Conservation (phyloP, 2,113 vertebrate genomes). For the Epinephelus lanceolatus region DNA sequence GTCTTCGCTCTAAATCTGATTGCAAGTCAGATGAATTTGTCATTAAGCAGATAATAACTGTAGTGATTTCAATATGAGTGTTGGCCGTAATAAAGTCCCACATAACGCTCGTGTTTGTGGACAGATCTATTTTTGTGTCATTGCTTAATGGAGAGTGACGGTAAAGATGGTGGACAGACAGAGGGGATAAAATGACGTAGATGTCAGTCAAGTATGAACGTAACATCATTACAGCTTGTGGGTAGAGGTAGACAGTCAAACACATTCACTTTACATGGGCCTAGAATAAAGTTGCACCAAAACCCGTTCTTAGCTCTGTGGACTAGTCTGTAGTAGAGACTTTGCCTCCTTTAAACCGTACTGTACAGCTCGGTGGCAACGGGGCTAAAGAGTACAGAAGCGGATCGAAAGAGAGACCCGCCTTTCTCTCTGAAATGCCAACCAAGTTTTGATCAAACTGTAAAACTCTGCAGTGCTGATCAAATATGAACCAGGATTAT, state of each 20-base stretch:
- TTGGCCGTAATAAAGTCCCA: constrained; percentile 43
- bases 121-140: constrained; percentile 47
- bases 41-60: constrained; percentile 76
- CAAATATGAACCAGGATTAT: no score
- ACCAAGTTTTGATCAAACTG: no score
- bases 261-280: neutral
- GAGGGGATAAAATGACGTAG: neutral
- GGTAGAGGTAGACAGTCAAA: neutral
- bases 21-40: constrained; percentile 76
- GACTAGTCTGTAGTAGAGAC: no score
- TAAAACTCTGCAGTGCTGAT: no score
- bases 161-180: no score
- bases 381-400: no score
- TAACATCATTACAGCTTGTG: neutral
- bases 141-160: constrained; percentile 8
- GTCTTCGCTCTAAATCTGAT: constrained; percentile 78
- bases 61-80: constrained; percentile 37
- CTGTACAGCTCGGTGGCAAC: no score
- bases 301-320: neutral
- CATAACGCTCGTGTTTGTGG: constrained; percentile 40
- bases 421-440: no score
- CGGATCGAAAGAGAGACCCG: no score
- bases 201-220: neutral
- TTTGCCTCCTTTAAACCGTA: no score
- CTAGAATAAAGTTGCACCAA: neutral